Evolutionary conservation across 2,113 vertebrate genomes (phyloP).

Genomic region (Halcyon senegalensis): DNA sequence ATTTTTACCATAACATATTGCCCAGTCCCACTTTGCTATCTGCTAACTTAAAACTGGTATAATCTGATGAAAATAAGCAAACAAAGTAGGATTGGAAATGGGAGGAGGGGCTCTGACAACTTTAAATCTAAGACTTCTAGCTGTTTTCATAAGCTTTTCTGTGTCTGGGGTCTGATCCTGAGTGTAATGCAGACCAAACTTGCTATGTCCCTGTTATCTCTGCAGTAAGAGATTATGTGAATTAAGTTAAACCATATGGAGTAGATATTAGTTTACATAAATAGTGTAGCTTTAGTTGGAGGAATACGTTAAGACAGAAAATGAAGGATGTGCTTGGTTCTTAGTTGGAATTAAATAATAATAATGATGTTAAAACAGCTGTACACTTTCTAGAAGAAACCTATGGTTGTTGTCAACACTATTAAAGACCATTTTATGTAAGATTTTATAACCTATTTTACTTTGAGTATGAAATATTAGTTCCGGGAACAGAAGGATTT

Average conservation of each 20-base stretch:
- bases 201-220: neutral
- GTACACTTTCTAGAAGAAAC: neutral
- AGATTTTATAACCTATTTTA: neutral
- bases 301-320: neutral
- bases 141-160: neutral
- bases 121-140: neutral
- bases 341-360: conserved; percentile 15
- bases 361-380: neutral
- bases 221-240: neutral
- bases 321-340: neutral
- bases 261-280: neutral
- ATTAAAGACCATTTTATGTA: neutral
- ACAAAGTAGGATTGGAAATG: neutral
- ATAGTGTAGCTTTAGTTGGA: neutral
- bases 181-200: neutral
- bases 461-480: neutral
- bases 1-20: neutral
- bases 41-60: neutral
- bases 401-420: neutral
- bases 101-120: neutral
- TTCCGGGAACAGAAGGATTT: neutral
- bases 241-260: conserved; percentile 14
- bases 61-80: neutral
- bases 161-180: neutral
- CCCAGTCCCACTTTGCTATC: neutral